A percentile compares a stretch with the other conserved stretches of the same genome.
Evolutionary conservation across 37 sponge, comb jelly and placozoan genomes (phyloP).

Genomic region (Crambe crambe): DNA sequence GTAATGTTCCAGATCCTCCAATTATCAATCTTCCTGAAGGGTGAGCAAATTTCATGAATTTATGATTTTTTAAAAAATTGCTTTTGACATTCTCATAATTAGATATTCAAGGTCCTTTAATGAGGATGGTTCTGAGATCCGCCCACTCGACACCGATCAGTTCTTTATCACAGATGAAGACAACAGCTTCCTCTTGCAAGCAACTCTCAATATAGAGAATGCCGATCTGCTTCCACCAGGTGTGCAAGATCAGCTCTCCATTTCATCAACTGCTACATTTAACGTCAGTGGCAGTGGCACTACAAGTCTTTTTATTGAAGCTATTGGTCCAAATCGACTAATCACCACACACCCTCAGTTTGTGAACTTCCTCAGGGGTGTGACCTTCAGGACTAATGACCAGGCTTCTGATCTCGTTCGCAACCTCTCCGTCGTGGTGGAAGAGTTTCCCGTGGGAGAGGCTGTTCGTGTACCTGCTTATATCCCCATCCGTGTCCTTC

Average conservation of each 20-base stretch:
- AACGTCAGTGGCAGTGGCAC: constrained; percentile 36
- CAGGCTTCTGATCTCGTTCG: constrained; percentile 20
- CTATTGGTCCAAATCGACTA: neutral
- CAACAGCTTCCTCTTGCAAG: constrained; percentile 30
- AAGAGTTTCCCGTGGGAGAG: constrained; percentile 29
- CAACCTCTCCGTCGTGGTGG: constrained; percentile 30
- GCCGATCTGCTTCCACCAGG: neutral
- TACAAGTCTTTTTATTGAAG: constrained; percentile 16
- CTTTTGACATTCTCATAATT: too few species aligned
- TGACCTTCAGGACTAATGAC: constrained; percentile 31
- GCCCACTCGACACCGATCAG: constrained; percentile 14
- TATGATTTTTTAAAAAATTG: too few species aligned
- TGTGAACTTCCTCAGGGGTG: constrained; percentile 24
- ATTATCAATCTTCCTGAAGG: constrained; percentile 32
- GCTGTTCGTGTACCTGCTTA: constrained; percentile 28
- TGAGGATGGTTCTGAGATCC: constrained; percentile 26
- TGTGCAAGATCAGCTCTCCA: constrained; percentile 11
- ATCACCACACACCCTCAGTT: constrained; percentile 15
- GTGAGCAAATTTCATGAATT: constrained; percentile 7
- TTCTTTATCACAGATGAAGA: constrained; percentile 58
- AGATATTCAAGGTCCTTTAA: constrained; percentile 23
- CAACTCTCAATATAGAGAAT: constrained; percentile 14
- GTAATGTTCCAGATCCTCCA: constrained; percentile 51
- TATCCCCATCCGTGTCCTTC: constrained; percentile 12
- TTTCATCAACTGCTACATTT: constrained; percentile 10